A percentile compares a stretch with the other conserved stretches of the same genome.
phyloP scores from a whole-genome alignment of 2,113 vertebrate species.

The Sylvia atricapilla region DNA sequence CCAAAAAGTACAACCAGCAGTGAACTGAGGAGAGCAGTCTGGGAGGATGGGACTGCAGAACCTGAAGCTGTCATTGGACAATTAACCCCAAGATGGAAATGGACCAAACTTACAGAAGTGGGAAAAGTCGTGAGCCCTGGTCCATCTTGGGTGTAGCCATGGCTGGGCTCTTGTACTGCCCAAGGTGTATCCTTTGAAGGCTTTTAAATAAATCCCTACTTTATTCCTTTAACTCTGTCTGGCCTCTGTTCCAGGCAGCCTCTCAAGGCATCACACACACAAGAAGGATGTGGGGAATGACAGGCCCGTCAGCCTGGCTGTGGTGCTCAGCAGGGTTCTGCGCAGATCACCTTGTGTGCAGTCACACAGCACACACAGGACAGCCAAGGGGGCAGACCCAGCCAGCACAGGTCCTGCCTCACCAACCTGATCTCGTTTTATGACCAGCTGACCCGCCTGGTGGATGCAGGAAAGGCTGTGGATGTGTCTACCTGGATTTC shows the following conservation, averaged over 20 bases:
- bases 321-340: background rate
- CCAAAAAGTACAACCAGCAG: background rate
- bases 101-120: background rate
- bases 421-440: background rate
- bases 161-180: background rate
- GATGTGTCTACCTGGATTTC: background rate
- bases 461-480: background rate
- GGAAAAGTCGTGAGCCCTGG: background rate
- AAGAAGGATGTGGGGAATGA: background rate
- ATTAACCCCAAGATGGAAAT: background rate
- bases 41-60: background rate
- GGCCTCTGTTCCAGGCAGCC: background rate
- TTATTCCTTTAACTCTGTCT: background rate
- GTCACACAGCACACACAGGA: background rate
- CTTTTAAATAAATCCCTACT: background rate
- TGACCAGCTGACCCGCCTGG: accelerated
- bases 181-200: background rate
- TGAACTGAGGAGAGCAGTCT: background rate
- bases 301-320: background rate
- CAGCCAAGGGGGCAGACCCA: background rate
- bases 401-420: background rate
- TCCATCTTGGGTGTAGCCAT: background rate
- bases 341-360: background rate
- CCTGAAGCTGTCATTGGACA: background rate
- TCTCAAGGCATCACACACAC: background rate